Conservation (phyloP, 2,797 vertebrate species). For the Betta splendens region DNA sequence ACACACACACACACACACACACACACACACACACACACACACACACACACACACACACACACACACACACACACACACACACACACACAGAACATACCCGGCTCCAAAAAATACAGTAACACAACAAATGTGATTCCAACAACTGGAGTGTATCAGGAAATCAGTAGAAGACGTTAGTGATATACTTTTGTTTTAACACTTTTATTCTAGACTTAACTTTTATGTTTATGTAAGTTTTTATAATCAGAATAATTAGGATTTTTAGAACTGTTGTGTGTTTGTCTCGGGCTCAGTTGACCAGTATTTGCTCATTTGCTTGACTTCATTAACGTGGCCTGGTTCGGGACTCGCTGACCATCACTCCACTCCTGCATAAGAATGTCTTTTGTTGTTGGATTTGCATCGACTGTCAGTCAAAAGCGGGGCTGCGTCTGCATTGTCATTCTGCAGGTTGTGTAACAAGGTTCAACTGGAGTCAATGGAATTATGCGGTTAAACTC, state of each 20-base stretch:
- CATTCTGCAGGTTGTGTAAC: constrained; percentile 14
- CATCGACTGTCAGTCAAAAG: constrained; percentile 3
- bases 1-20: constrained; percentile 35
- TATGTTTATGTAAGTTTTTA: not conserved
- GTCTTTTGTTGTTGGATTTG: constrained; percentile 14
- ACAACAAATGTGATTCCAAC: constrained; percentile 37
- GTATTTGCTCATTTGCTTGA: constrained; percentile 26
- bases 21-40: constrained; percentile 35
- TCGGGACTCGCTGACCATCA: not conserved
- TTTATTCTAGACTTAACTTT: not conserved
- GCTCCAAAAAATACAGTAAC: constrained; percentile 23
- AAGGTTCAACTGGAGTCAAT: constrained; percentile 38
- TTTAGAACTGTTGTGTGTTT: constrained; percentile 5
- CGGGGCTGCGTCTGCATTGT: constrained; percentile 21
- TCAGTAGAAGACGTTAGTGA: not conserved
- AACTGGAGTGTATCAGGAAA: constrained; percentile 9
- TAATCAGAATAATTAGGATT: not conserved
- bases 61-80: too few relatives aligned
- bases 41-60: constrained; percentile 34
- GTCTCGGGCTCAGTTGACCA: constrained; percentile 8
- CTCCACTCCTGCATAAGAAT: constrained; percentile 6
- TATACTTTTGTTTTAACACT: too few relatives aligned
- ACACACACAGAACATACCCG: constrained; percentile 28
- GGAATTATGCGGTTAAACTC: constrained; percentile 30
- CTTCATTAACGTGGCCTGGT: constrained; percentile 23